Conservation (phyloP, 2,113 vertebrate species). For the Percina caprodes region DNA sequence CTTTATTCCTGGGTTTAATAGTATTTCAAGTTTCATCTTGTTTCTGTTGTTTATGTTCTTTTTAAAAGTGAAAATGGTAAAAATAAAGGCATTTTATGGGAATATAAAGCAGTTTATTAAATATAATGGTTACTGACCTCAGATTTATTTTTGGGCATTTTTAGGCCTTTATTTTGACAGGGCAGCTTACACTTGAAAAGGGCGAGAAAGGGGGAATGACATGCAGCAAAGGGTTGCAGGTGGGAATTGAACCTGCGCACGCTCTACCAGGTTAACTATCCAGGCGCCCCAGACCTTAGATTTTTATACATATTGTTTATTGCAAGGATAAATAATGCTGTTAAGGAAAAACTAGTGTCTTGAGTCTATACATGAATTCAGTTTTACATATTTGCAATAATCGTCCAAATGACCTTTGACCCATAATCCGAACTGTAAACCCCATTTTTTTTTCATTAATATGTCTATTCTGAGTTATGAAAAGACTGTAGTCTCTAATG, state of each 20-base stretch:
- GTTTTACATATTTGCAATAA: not conserved
- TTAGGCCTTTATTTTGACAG: too few species aligned
- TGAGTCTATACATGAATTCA: constrained; percentile 10
- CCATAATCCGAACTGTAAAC: constrained; percentile 46
- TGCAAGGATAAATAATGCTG: constrained; percentile 6
- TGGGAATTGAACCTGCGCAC: too few species aligned
- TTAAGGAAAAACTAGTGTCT: not conserved
- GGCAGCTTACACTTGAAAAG: too few species aligned
- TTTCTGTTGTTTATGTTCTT: constrained; percentile 21
- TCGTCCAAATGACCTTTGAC: constrained; percentile 48
- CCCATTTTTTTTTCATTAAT: constrained; percentile 46
- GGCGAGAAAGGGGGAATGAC: too few species aligned
- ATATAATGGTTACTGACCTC: not conserved
- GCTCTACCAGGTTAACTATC: too few species aligned
- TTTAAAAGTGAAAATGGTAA: constrained; percentile 11
- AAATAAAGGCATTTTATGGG: not conserved
- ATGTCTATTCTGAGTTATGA: constrained; percentile 59
- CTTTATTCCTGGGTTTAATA: constrained; percentile 16
- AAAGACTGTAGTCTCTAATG: constrained; percentile 65
- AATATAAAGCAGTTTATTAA: not conserved
- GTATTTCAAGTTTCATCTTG: constrained; percentile 27
- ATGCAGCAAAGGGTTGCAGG: too few species aligned
- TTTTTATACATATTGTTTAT: not conserved
- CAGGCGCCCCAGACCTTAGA: too few species aligned
- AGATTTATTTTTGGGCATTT: not conserved